A percentile compares a stretch with the other conserved stretches of the same genome.
These are phyloP conservation scores for Autographa pulchrina DNA, from an alignment of 2,888 invertebrate genomes.

Conservation along the genomic window DNA sequence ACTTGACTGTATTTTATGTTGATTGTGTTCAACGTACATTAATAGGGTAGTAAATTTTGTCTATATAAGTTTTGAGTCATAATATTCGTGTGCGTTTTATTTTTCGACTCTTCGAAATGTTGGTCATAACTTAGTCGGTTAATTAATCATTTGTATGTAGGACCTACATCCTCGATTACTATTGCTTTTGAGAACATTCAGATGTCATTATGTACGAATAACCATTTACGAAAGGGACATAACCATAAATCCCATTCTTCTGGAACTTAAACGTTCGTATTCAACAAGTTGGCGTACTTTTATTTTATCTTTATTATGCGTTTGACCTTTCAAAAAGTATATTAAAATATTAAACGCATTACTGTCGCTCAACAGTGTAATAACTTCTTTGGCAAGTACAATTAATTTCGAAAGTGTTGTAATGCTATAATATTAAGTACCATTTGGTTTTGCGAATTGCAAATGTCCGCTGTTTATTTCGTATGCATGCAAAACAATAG, in stretches of 20 bases:
- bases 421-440: conserved; percentile 31
- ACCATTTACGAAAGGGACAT: conserved; percentile 38
- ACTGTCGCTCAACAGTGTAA: conserved; percentile 47
- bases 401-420: conserved; percentile 48
- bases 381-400: conserved; percentile 43
- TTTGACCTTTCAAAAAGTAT: conserved; percentile 46
- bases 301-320: conserved; percentile 38
- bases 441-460: conserved; percentile 24
- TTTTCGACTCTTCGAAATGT: conserved; percentile 18
- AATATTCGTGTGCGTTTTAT: conserved; percentile 21
- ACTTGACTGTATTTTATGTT: conserved; percentile 73
- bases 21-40: conserved; percentile 70
- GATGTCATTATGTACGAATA: conserved; percentile 22
- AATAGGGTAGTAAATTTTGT: conserved; percentile 71
- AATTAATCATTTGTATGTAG: conserved; percentile 45
- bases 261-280: conserved; percentile 31
- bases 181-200: conserved; percentile 15
- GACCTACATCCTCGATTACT: conserved; percentile 11
- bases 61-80: conserved; percentile 44
- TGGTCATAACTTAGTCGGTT: conserved; percentile 4
- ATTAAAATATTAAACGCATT: conserved; percentile 50
- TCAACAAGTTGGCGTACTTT: conserved; percentile 44
- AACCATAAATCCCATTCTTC: conserved; percentile 32
- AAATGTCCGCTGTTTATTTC: conserved; percentile 23
- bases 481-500: conserved; percentile 2